Evolutionary conservation across 2,113 vertebrate genomes (phyloP).

Genomic region (Oryctolagus cuniculus): mOryCun1.1 NC_091434.1:13528501-13529000

Average conservation of each 20-base stretch:
- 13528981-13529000: conserved; percentile 27
- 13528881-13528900: conserved; percentile 37
- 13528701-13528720: conserved; percentile 27
- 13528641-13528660: conserved; percentile 19
- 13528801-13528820: conserved; percentile 38
- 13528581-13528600: background rate
- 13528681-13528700: conserved; percentile 63
- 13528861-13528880: background rate
- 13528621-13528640: background rate
- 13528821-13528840: conserved; percentile 4
- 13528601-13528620: conserved; percentile 14
- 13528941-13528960: background rate
- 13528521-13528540: background rate
- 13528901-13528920: background rate
- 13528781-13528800: background rate
- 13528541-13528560: background rate
- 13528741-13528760: conserved; percentile 48
- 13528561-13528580: background rate
- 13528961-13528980: background rate
- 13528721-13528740: conserved; percentile 73
- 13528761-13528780: conserved; percentile 41
- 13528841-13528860: conserved; percentile 6
- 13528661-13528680: conserved; percentile 46
- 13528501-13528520: background rate
- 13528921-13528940: background rate